Evolutionary conservation across 2,888 invertebrate species (phyloP).

Genomic region (Hesperia comma): DNA sequence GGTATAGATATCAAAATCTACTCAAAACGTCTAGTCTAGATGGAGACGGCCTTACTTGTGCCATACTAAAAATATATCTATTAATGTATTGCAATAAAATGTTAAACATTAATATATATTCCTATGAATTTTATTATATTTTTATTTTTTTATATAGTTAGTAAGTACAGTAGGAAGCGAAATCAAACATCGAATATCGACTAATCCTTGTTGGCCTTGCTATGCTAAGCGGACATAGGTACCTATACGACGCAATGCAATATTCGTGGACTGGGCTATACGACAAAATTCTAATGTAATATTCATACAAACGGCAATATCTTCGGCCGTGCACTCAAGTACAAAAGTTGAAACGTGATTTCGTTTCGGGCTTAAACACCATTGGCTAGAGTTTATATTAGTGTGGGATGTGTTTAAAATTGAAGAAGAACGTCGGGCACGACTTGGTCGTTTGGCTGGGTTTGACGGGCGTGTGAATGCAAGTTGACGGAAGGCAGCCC

Average conservation of each 20-base stretch:
- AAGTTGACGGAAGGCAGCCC: constrained; percentile 43
- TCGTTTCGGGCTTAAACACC: neutral
- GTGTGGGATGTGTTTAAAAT: neutral
- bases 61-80: no score
- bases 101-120: no score
- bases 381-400: neutral
- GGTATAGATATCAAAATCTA: no score
- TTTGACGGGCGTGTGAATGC: constrained; percentile 25
- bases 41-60: neutral
- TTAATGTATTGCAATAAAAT: no score
- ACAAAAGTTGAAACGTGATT: neutral
- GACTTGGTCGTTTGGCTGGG: constrained; percentile 17
- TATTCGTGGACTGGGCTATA: constrained; percentile 11
- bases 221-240: neutral
- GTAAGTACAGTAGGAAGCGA: constrained; percentile 4
- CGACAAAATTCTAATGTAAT: constrained; percentile 18
- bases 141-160: no score
- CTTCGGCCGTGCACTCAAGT: constrained; percentile 2
- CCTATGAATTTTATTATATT: no score
- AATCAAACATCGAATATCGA: constrained; percentile 12
- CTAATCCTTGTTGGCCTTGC: constrained; percentile 21
- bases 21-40: neutral
- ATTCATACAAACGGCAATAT: constrained; percentile 10
- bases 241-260: constrained; percentile 3
- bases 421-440: constrained; percentile 12